Conservation (phyloP, 2,888 invertebrate species). For the Buathra laborator region DNA sequence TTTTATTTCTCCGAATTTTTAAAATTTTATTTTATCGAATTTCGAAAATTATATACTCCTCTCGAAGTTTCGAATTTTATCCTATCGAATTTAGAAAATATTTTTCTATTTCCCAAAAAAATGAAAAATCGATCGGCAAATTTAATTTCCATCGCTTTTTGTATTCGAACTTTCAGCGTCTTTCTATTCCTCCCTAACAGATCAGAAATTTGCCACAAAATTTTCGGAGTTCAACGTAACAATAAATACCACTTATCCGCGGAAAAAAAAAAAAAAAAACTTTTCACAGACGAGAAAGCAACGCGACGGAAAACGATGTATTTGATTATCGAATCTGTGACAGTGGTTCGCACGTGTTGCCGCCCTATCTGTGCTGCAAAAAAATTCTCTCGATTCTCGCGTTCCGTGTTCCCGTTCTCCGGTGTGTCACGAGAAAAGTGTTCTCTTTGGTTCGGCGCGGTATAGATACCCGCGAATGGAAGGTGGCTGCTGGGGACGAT, state of each 20-base stretch:
- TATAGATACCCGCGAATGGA: neutral
- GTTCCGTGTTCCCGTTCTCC: neutral
- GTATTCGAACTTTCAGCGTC: too few species aligned
- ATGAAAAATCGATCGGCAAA: too few species aligned
- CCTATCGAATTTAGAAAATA: too few species aligned
- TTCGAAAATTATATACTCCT: too few species aligned
- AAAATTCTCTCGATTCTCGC: constrained; percentile 14
- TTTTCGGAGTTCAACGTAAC: neutral
- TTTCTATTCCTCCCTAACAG: too few species aligned
- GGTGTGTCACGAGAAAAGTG: constrained; percentile 4
- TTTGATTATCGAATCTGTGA: constrained; percentile 49
- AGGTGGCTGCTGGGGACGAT: neutral
- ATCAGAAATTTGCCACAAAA: too few species aligned
- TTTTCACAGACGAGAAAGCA: neutral
- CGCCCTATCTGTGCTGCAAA: neutral
- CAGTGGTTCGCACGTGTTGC: neutral
- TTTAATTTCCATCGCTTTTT: too few species aligned
- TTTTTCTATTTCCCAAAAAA: too few species aligned
- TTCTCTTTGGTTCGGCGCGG: neutral
- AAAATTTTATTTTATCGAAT: too few species aligned
- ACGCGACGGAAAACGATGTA: constrained; percentile 28
- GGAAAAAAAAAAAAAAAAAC: neutral
- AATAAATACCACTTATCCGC: neutral
- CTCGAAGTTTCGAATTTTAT: too few species aligned
- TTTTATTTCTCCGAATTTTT: too few species aligned